phyloP scores from a whole-genome alignment of 2,113 vertebrate genomes.

The Todiramphus chloris region DNA sequence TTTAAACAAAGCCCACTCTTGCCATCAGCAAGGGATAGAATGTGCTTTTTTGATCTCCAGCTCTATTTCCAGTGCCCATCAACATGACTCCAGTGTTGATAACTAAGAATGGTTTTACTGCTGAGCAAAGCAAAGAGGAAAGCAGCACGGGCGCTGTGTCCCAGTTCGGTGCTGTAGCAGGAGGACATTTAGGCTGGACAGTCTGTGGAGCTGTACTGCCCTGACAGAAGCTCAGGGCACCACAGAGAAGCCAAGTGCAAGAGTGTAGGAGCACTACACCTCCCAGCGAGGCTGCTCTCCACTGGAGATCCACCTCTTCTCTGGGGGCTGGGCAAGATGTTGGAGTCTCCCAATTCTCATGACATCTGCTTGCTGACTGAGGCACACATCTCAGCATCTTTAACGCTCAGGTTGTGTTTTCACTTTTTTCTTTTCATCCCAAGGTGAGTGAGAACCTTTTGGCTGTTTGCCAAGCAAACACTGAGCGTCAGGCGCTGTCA shows the following conservation, averaged over 20 bases:
- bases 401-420: neutral
- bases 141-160: neutral
- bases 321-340: neutral
- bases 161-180: neutral
- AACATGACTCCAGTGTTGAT: neutral
- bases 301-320: neutral
- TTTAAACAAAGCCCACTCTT: neutral
- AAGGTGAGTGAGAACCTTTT: neutral
- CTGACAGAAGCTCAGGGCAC: neutral
- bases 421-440: neutral
- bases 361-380: neutral
- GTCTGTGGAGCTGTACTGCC: fast-evolving
- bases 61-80: neutral
- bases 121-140: neutral
- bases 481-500: neutral
- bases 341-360: neutral
- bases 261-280: fast-evolving
- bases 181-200: neutral
- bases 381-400: neutral
- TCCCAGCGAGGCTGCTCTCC: neutral
- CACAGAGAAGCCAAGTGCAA: neutral
- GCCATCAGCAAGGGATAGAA: neutral
- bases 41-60: fast-evolving
- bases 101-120: neutral
- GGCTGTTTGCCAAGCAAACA: neutral